Percentiles rank a stretch among this genome's conserved stretches.
These are phyloP conservation scores for Apis florea DNA, from an alignment of 1,140 invertebrate species.

Conservation along the genomic window DNA sequence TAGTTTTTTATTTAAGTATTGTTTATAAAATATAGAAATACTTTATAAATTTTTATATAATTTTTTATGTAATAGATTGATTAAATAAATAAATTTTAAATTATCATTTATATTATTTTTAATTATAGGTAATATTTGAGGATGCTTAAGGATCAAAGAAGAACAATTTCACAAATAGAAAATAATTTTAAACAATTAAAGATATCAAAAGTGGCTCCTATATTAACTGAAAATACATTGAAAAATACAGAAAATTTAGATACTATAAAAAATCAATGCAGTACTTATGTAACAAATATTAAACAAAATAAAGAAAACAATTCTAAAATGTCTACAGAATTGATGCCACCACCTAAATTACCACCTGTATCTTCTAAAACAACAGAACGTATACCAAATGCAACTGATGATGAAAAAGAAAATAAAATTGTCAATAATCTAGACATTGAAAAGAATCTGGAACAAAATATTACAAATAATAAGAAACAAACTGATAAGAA, in stretches of 20 bases:
- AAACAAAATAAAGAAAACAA: conserved; percentile 4
- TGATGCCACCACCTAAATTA: conserved; percentile 73
- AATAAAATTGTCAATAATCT: conserved; percentile 1
- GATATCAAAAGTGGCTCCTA: conserved; percentile 40
- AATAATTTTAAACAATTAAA: conserved; percentile 53
- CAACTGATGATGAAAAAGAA: conserved; percentile 36
- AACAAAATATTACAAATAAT: conserved; percentile 36
- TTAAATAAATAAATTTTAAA: background rate
- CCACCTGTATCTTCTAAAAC: conserved; percentile 46
- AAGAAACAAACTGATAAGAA: conserved; percentile 75
- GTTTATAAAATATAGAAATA: background rate
- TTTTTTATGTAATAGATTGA: background rate
- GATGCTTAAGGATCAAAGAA: conserved; percentile 54
- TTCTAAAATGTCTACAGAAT: conserved; percentile 63
- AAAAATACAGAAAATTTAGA: conserved; percentile 1
- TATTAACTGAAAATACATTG: conserved; percentile 17
- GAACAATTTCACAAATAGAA: conserved; percentile 8
- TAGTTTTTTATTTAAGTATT: background rate
- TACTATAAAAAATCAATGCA: background rate
- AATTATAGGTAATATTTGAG: background rate
- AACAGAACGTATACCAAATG: conserved; percentile 22
- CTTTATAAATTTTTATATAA: background rate
- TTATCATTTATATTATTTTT: conserved; percentile 1
- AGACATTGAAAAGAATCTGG: conserved; percentile 6
- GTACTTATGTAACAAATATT: conserved; percentile 12